These are phyloP conservation scores for Hyposoter dolosus DNA, from an alignment of 2,888 invertebrate genomes.

Conservation along the genomic window DNA sequence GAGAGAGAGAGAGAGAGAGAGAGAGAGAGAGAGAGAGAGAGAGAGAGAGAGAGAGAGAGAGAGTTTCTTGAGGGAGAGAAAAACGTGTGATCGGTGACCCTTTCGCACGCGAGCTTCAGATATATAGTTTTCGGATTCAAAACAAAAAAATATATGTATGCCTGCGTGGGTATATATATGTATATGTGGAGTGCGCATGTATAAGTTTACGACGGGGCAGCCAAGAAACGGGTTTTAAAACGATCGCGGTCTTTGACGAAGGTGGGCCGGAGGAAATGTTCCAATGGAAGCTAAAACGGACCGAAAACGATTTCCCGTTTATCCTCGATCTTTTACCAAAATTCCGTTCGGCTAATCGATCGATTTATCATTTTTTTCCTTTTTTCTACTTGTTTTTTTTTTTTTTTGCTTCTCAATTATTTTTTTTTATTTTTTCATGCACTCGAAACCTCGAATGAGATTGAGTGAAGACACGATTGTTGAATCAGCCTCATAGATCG, in stretches of 20 bases:
- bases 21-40: too few species aligned
- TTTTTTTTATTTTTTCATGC: too few species aligned
- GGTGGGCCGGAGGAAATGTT: constrained; percentile 36
- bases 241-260: constrained; percentile 48
- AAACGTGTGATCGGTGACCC: constrained; percentile 64
- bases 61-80: constrained; percentile 41
- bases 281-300: constrained; percentile 21
- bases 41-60: too few species aligned
- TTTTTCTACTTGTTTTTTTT: background rate
- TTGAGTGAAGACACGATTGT: too few species aligned
- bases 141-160: constrained; percentile 39
- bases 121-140: constrained; percentile 48
- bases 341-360: background rate
- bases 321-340: constrained; percentile 5
- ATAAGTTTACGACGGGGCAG: constrained; percentile 51
- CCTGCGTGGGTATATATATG: background rate
- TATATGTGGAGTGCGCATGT: constrained; percentile 19
- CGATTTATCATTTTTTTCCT: background rate
- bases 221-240: constrained; percentile 60
- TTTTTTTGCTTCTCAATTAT: background rate
- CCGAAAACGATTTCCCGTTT: constrained; percentile 29
- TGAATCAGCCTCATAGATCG: background rate
- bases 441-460: too few species aligned
- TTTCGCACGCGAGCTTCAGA: constrained; percentile 64
- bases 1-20: too few species aligned